phyloP scores from a whole-genome alignment of 2,888 invertebrate genomes.

The Apodemia hepburni region DNA sequence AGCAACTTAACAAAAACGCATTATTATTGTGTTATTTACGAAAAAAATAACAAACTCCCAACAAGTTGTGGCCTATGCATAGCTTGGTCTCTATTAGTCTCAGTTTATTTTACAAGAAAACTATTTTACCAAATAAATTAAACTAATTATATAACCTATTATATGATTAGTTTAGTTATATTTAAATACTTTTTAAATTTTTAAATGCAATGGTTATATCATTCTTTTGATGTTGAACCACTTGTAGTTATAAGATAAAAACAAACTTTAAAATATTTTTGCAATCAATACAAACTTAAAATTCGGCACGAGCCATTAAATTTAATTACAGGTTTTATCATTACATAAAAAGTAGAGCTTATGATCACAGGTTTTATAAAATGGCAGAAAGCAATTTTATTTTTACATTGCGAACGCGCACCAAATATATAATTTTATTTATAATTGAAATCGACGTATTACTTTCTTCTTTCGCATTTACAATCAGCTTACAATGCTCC shows the following conservation, averaged over 20 bases:
- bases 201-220: neutral
- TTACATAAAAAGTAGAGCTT: slow-evolving; percentile 8
- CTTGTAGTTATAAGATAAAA: neutral
- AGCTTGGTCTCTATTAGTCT: too few species aligned
- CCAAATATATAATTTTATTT: slow-evolving; percentile 5
- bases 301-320: slow-evolving; percentile 13
- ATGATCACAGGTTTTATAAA: neutral
- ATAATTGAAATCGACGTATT: slow-evolving; percentile 6
- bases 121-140: too few species aligned
- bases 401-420: neutral
- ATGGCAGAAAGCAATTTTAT: slow-evolving; percentile 1
- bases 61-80: too few species aligned
- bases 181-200: neutral
- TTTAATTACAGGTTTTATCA: slow-evolving; percentile 13
- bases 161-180: too few species aligned
- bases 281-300: slow-evolving; percentile 7
- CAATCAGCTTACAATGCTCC: neutral
- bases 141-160: too few species aligned
- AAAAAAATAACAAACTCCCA: too few species aligned
- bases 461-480: slow-evolving; percentile 6
- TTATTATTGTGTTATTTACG: too few species aligned
- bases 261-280: slow-evolving; percentile 1
- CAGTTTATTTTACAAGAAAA: too few species aligned
- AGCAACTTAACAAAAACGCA: too few species aligned
- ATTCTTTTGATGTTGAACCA: neutral